Evolutionary conservation across 2,797 vertebrate genomes (phyloP).

Genomic region (Petrocephalus schoutedeni): DNA sequence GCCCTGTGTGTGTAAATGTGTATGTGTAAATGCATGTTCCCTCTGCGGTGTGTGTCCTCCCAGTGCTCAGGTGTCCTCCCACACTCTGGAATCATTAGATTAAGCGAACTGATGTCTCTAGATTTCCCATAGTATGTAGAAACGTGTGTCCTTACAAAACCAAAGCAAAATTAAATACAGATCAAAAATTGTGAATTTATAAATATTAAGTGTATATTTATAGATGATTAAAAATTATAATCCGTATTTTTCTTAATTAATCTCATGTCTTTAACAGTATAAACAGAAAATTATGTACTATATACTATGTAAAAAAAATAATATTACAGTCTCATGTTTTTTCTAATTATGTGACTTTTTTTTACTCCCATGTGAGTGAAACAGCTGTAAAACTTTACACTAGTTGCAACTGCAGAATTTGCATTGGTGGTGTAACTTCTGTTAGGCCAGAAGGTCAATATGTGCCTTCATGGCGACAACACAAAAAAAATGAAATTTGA

Average conservation of each 20-base stretch:
- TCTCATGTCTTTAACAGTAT: neutral
- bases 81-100: neutral
- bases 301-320: neutral
- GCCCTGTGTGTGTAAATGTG: too few species aligned
- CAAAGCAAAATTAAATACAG: neutral
- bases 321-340: neutral
- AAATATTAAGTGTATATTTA: neutral
- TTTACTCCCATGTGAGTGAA: neutral
- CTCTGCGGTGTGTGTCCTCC: neutral
- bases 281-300: neutral
- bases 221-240: neutral
- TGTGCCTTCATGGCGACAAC: neutral
- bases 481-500: slow-evolving; percentile 11
- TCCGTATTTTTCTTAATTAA: neutral
- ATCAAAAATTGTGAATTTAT: neutral
- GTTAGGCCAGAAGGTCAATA: neutral
- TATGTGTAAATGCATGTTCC: neutral
- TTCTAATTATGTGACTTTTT: neutral
- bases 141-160: neutral
- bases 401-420: neutral
- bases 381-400: neutral
- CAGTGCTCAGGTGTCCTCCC: neutral
- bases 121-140: neutral
- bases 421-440: neutral
- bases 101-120: neutral